phyloP scores from a whole-genome alignment of 2,113 vertebrate genomes.

The Felis catus region F.catus_Fca126_mat1.0 CM031427.1:29207001-29207500 shows the following conservation, averaged over 20 bases:
- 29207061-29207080: too few species aligned
- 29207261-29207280: background rate
- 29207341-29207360: background rate
- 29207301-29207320: background rate
- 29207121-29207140: background rate
- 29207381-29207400: background rate
- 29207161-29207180: background rate
- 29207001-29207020: too few species aligned
- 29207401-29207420: background rate
- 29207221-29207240: background rate
- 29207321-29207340: background rate
- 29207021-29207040: too few species aligned
- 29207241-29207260: background rate
- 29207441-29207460: fast-evolving
- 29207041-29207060: too few species aligned
- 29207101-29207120: too few species aligned
- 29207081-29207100: too few species aligned
- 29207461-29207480: background rate
- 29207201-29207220: background rate
- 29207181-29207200: background rate
- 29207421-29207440: background rate
- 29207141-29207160: background rate
- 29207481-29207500: background rate
- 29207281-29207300: background rate
- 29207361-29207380: background rate